Evolutionary conservation across 2,797 vertebrate genomes (phyloP).

Genomic region (Emydoidea blandingii): DNA sequence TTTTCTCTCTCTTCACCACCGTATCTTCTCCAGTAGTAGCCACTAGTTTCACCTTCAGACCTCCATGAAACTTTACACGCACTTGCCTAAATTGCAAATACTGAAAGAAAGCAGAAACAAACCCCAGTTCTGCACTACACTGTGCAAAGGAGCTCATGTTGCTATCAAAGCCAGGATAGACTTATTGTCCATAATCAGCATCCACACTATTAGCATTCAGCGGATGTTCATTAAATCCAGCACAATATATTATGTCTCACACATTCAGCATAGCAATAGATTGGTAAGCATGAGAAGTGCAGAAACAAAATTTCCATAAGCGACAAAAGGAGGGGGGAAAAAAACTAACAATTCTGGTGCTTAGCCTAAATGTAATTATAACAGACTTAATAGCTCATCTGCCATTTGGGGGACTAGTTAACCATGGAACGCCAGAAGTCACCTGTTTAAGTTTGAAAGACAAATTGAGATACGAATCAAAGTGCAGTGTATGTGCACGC

Average conservation of each 20-base stretch:
- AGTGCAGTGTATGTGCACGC: rapidly evolving
- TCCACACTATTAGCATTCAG: neutral
- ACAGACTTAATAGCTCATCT: neutral
- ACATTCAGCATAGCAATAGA: neutral
- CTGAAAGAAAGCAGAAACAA: neutral
- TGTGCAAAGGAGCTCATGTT: neutral
- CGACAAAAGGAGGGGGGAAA: neutral
- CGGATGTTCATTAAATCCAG: neutral
- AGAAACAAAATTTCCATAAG: neutral
- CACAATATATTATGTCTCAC: neutral
- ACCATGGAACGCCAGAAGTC: neutral
- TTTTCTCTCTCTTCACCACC: neutral
- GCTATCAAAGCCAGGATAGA: neutral
- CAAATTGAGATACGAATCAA: too few relatives aligned
- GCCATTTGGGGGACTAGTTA: neutral
- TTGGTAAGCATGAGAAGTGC: neutral
- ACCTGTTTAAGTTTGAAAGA: neutral
- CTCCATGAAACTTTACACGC: neutral
- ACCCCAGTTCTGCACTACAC: neutral
- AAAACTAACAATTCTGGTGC: neutral
- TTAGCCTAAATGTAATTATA: neutral
- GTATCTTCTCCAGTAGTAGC: neutral
- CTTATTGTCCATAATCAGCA: neutral
- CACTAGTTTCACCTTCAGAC: neutral
- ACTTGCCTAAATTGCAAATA: neutral